These are phyloP conservation scores for Cheilosia soror DNA, from an alignment of 2,888 invertebrate genomes.

Conservation along the genomic window DNA sequence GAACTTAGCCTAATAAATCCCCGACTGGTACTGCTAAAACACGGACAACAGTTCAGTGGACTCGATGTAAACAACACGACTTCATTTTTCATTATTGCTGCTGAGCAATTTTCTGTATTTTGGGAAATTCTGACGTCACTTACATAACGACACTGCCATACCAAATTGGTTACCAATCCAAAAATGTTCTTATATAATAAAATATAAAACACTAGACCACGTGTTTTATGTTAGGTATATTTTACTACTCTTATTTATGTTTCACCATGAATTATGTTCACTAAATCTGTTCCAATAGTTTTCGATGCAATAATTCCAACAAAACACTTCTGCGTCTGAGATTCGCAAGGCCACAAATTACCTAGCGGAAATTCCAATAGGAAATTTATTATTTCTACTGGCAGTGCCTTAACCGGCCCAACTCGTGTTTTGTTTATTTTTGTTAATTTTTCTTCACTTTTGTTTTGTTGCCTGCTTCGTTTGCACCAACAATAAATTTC, in stretches of 20 bases:
- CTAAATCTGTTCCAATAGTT: background rate
- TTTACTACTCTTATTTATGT: background rate
- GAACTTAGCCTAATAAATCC: background rate
- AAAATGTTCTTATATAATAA: background rate
- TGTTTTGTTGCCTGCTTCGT: slow-evolving; percentile 60
- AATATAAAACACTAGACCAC: slow-evolving; percentile 7
- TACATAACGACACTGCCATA: slow-evolving; percentile 13
- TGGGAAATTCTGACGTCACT: slow-evolving; percentile 41
- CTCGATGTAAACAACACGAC: slow-evolving; percentile 45
- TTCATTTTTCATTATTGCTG: background rate
- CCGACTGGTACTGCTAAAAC: background rate
- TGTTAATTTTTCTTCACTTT: slow-evolving; percentile 49
- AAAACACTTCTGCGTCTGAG: background rate
- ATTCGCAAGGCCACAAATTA: background rate
- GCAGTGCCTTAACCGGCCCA: slow-evolving; percentile 33
- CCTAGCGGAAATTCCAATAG: slow-evolving; percentile 33
- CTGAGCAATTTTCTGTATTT: slow-evolving; percentile 9
- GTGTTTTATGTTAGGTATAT: too few species aligned
- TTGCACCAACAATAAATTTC: slow-evolving; percentile 50
- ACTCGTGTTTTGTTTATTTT: slow-evolving; percentile 69
- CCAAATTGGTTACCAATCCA: background rate
- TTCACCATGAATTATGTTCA: background rate
- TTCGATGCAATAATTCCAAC: background rate
- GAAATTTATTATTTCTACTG: slow-evolving; percentile 29
- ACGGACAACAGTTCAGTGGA: slow-evolving; percentile 34